Conservation (phyloP, 2,113 vertebrate species). For the Solenodon paradoxus region DNA sequence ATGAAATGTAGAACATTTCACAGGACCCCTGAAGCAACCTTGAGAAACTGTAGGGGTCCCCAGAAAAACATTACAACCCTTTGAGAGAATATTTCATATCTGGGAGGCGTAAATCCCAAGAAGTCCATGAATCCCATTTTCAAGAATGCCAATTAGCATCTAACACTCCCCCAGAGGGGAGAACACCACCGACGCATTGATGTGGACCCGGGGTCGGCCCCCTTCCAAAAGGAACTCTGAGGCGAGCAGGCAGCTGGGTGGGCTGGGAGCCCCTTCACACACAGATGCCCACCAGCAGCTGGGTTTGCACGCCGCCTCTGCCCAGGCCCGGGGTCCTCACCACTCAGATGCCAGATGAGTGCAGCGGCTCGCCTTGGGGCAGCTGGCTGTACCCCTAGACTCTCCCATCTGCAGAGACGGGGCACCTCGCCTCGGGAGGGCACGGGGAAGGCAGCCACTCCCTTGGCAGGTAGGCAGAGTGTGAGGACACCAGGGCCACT, state of each 20-base stretch:
- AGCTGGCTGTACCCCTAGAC: no score
- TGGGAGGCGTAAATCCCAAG: not conserved
- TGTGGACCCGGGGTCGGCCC: not conserved
- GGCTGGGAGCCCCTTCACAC: no score
- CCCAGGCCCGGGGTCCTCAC: not conserved
- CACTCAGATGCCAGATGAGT: not conserved
- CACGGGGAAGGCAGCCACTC: not conserved
- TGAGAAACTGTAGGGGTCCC: not conserved
- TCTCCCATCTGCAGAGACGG: no score
- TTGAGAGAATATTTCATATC: not conserved
- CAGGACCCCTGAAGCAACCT: not conserved
- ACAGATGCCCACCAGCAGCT: not conserved
- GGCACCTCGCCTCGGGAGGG: no score
- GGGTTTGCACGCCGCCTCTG: not conserved
- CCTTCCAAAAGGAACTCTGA: not conserved
- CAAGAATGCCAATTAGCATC: not conserved
- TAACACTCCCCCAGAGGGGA: not conserved
- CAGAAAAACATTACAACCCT: not conserved
- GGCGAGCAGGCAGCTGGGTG: no score
- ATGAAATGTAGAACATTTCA: not conserved
- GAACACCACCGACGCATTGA: rapidly evolving
- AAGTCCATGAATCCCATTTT: not conserved
- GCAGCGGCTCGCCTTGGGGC: rapidly evolving
- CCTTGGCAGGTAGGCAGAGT: not conserved
- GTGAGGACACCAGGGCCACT: rapidly evolving